phyloP scores from a whole-genome alignment of 2,888 invertebrate genomes.

The Scaptomyza reducta region DNA sequence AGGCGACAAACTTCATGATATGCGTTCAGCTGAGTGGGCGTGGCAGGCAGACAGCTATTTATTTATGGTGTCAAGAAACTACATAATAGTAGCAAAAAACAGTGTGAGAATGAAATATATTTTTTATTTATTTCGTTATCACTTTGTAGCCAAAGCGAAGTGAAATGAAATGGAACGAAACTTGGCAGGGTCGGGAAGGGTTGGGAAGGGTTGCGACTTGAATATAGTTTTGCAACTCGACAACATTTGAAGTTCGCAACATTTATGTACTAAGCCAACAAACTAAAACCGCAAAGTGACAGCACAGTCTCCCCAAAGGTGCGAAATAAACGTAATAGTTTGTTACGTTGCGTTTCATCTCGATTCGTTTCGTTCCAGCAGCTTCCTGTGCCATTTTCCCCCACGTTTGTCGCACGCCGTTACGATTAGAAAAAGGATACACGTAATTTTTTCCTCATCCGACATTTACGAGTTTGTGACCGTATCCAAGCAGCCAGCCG shows the following conservation, averaged over 20 bases:
- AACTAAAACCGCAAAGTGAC: constrained; percentile 63
- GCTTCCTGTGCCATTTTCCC: background rate
- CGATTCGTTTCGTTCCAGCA: constrained; percentile 23
- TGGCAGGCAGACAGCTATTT: constrained; percentile 30
- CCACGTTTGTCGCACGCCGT: constrained; percentile 36
- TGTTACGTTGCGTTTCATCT: constrained; percentile 40
- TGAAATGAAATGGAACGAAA: constrained; percentile 33
- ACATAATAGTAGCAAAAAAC: constrained; percentile 58
- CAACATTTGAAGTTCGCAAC: constrained; percentile 50
- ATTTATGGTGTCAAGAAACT: constrained; percentile 54
- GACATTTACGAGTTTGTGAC: constrained; percentile 62
- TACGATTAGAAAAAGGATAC: constrained; percentile 78
- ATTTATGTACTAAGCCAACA: constrained; percentile 69
- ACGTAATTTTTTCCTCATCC: constrained; percentile 70
- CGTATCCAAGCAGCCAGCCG: constrained; percentile 4
- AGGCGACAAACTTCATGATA: constrained; percentile 69
- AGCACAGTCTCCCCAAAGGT: constrained; percentile 31
- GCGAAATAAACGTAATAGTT: constrained; percentile 75
- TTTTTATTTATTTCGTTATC: constrained; percentile 79
- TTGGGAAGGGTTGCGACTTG: background rate
- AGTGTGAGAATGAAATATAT: constrained; percentile 68
- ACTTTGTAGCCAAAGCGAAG: constrained; percentile 62
- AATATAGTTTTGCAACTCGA: constrained; percentile 34
- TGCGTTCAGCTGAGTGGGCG: constrained; percentile 17
- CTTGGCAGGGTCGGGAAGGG: background rate